Evolutionary conservation across 2,113 vertebrate genomes (phyloP).

Genomic region (Prionailurus bengalensis): DNA sequence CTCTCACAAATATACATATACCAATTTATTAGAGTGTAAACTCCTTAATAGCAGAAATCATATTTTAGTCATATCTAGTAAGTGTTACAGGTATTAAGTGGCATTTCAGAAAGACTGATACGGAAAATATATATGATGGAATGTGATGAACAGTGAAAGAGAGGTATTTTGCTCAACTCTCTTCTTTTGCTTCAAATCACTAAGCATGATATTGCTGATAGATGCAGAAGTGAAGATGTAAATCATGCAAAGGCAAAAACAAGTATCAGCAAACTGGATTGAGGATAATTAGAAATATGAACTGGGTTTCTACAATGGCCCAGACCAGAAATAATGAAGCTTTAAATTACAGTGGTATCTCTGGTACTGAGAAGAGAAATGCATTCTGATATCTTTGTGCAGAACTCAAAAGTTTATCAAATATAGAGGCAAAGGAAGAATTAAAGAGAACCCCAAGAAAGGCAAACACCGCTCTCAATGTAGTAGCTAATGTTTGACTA

Average conservation of each 20-base stretch:
- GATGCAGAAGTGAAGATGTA: background rate
- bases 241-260: constrained; percentile 22
- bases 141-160: background rate
- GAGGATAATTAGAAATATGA: background rate
- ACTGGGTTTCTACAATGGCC: constrained; percentile 26
- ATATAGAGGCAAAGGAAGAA: constrained; percentile 6
- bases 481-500: background rate
- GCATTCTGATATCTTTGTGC: background rate
- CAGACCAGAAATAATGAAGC: background rate
- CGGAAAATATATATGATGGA: background rate
- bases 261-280: background rate
- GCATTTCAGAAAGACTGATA: constrained; percentile 14
- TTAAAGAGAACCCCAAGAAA: constrained; percentile 7
- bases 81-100: constrained; percentile 45
- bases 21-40: background rate
- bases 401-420: constrained; percentile 21
- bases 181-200: constrained; percentile 20
- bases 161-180: background rate
- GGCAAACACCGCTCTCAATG: background rate
- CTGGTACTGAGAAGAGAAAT: background rate
- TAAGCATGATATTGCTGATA: background rate
- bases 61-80: constrained; percentile 44
- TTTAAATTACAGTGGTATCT: background rate
- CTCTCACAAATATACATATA: constrained; percentile 20
- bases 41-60: constrained; percentile 3